Base-by-base conservation (phyloP, 2,113 vertebrate genomes). In the Camelus bactrianus region DNA sequence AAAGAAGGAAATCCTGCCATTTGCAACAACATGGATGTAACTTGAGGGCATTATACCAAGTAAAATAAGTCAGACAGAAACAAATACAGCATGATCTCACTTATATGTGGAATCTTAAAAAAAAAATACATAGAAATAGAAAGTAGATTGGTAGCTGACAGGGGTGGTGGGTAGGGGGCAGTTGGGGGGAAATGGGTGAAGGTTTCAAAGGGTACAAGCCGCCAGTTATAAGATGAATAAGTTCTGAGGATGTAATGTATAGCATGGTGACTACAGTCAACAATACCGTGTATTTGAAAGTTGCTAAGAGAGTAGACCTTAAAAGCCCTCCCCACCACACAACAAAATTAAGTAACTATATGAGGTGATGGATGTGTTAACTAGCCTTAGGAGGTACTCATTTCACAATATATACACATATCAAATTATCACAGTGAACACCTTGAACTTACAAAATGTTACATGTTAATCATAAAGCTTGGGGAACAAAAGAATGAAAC, bases 161-260 rank as follows among this genome's bases (percentile, higher is more conserved):
- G 46, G 2, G 52, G 8, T 54, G 19, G 12, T n/a, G 46, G n/a
- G 48, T 11, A n/a, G 42, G 42, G 64, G 17, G 42, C 60, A 26
- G 35, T 9, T 14, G 16, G n/a, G 19, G 22, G 50, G 20, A 56
- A 94, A 65, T 56, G 22, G 30, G 67, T 75, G 22, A 89, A 56
- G 28, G 58, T 4, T 20, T 75, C 56, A 35, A 82, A 73, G 65
- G 46, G 19, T 22, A 35, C 32, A 91, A 72, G 76, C 42, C 50
- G 86, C 64, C 26, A 85, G n/a, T 85, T 62, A 64, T 64, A 72
- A 79, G 73, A 80, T 69, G 12, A 93, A 42, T 64, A 86, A 86
- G 35, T 87, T 54, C 73, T 72, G 13, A 38, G 72, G 62, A 42
- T 85, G 15, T 62, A 62, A 76, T 28, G 7, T 52, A 60, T 32